Evolutionary conservation across 1,140 invertebrate species (phyloP), one percentile per base, ranked within the genome.

Genomic region (Anastatus disparis): DNA sequence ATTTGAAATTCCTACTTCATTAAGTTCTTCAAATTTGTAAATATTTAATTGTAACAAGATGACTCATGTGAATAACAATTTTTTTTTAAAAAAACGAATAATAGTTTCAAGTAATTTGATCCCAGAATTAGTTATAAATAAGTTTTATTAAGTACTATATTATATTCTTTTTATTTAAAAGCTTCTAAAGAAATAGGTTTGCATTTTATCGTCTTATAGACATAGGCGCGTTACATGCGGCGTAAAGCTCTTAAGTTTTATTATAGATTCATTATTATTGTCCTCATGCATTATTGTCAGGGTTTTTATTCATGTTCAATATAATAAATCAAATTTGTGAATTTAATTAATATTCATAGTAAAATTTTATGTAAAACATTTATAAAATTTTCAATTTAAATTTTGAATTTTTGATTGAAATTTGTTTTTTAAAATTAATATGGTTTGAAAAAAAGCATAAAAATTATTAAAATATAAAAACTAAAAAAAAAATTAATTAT

Each of bases 11-110:
- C n/a, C n/a, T n/a, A n/a, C n/a, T 64, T 48, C n/a, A 27, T 48
- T 13, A 31, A 46, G 13, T 29, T 31, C 29, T 12, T 56, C 24
- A n/a, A 64, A 53, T 48, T 46, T 70, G 69, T 70, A 70, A 64
- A 70, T 70, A 70, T 63, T 38, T 64, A 46, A 70, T 55, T 70
- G 50, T 70, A 70, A 55, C 46, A 17, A 63, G 24, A 55, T 48
- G 15, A 69, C 59, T 61, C 0, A 61, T 69, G 48, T 55, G 35
- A 53, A 70, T 70, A 70, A 70, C 40, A 70, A 70, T 4, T 40
- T 55, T 55, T 52, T 52, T 53, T 63, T 35, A 62, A 56, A 56
- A 15, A n/a, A 52, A 38, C 3, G 42, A 35, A 52, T 44, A 61
- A 53, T 55, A 44, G 7, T 48, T 27, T 38, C 10, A 62, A 53